A percentile compares a stretch with the other conserved stretches of the same genome.
These are phyloP conservation scores for Aphidius ervi DNA, from an alignment of 1,140 invertebrate genomes.

Conservation along the genomic window DNA sequence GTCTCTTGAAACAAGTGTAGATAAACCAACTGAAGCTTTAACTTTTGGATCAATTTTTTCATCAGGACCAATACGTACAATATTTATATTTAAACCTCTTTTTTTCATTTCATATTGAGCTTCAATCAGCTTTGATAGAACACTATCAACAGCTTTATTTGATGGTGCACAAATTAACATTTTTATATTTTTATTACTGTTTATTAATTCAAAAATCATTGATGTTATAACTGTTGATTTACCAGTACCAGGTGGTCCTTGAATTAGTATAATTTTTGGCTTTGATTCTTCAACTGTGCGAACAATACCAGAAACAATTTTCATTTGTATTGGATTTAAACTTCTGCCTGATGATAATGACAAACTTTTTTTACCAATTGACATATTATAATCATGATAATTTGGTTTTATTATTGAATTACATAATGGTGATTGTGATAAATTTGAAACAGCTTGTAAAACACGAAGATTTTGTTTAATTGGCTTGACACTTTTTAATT, in stretches of 20 bases:
- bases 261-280: constrained; percentile 2
- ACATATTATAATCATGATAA: neutral
- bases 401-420: neutral
- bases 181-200: neutral
- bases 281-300: neutral
- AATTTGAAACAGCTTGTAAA: too few relatives aligned
- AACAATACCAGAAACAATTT: neutral
- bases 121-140: neutral
- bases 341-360: neutral
- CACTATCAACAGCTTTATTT: constrained; percentile 11
- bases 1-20: too few relatives aligned
- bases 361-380: neutral
- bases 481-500: too few relatives aligned
- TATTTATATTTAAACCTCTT: too few relatives aligned
- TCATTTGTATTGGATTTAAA: neutral
- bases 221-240: neutral
- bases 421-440: too few relatives aligned
- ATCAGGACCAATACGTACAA: too few relatives aligned
- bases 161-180: constrained; percentile 12
- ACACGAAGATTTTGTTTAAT: too few relatives aligned
- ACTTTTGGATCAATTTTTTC: too few relatives aligned
- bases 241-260: constrained; percentile 10
- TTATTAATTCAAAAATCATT: neutral
- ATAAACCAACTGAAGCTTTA: neutral
- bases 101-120: too few relatives aligned